Evolutionary conservation across 2,797 vertebrate genomes (phyloP), one percentile per base, ranked within the genome.

Genomic region (Eremophila alpestris): DNA sequence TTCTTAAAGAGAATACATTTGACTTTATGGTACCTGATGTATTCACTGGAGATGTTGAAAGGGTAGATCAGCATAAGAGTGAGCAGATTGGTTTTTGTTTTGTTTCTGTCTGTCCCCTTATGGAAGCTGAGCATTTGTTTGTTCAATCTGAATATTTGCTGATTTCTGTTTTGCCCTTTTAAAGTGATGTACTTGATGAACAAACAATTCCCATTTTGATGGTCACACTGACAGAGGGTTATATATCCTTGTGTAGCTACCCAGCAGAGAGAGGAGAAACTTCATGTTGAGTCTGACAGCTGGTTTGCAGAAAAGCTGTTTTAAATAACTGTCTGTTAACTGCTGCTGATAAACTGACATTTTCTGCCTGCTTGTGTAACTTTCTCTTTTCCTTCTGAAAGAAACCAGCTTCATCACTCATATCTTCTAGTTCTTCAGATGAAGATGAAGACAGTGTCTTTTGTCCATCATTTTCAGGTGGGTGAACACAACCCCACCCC

Each of bases 351-450:
- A 29, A 13, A 36, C 19, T 21, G 36, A 49, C 30, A 54, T 85
- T 38, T 51, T 67, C 32, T 69, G 21, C 15, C 16, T 79, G 20
- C 15, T 75, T 89, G 9, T 56, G 11, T 79, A 58, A 70, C 5
- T 40, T 41, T 45, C 11, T 38, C 45, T 71, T 91, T 94, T 85
- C 78, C 32, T 91, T 77, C 97, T 93, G 92, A 74, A 89, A 99
- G 70, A 11, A 36, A 10, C 97, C 97, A 32, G 96, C 98, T 52
- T 98, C 97, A 97, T 95, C 97, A 65, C 95, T 96, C 4, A 87
- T 97, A 36, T 98, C 97, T 11, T 98, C 97, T 96, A 95, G 97
- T 82, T 97, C 98, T n/a, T 97, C 97, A 71, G 98, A 98, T 22
- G 94, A 97, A 51, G 97, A 97, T 83, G 94, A 93, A 77, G 92